Base-by-base conservation (phyloP, 2,888 invertebrate species). In the Ischnura elegans region DNA sequence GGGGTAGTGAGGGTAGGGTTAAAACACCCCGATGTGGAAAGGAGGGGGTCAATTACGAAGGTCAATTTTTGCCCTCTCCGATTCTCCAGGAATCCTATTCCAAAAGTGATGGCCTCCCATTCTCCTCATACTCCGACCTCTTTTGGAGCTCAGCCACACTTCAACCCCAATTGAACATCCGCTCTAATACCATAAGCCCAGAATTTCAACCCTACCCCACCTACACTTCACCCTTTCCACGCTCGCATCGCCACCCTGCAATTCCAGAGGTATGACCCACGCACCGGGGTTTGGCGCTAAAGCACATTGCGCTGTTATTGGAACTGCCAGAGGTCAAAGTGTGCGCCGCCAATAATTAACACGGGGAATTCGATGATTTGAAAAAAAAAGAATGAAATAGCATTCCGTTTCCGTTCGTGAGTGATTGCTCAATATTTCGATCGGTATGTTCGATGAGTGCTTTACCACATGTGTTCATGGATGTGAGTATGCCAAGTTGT, bases 21-120 rank as follows among this genome's bases (percentile, higher is more conserved):
- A 21, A n/a, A 25, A 21, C 5, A 29, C 76, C 76, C 76, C 76
- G 13, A 76, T 36, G 25, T 76, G 36, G 76, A 16, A 10, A 36
- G 87, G 55, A 51, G n/a, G 61, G 66, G 61, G 61, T 90, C 90
- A 90, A 90, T 90, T 90, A 90, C 90, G 90, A 61, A 36, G 61
- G 43, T 66, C 87, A 87, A 87, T 87, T 55, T 61, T 42, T 90
- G 43, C 90, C 87, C 55, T n/a, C 90, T 90, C 61, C 36, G 21
- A 61, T 55, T 55, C 90, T 90, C 61, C 13, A 45, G 90, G 66
- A 90, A 90, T 90, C 90, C 90, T 61, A 90, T 90, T 90, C 61
- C 90, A 61, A 90, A 55, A 90, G 90, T 55, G 55, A 55, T 25
- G 19, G 51, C 43, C 0, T 21, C 45, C 86, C 45, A 43, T 25